Evolutionary conservation across 2,888 invertebrate genomes (phyloP).

Genomic region (Therioaphis trifolii): DNA sequence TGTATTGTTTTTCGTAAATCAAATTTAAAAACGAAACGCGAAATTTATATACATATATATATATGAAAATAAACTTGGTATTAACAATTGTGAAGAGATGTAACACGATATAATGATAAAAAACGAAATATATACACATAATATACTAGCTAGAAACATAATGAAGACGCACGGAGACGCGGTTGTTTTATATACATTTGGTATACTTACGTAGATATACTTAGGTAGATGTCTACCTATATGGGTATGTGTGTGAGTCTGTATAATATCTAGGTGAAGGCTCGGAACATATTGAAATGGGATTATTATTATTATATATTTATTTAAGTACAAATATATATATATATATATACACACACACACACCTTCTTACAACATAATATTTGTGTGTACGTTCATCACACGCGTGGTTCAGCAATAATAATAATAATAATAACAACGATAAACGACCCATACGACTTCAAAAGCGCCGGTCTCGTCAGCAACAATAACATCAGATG

Average conservation of each 20-base stretch:
- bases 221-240: not conserved
- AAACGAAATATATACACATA: not conserved
- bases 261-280: conserved; percentile 49
- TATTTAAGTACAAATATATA: not conserved
- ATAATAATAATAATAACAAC: too few relatives aligned
- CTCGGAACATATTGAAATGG: conserved; percentile 38
- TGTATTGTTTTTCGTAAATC: not conserved
- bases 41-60: not conserved
- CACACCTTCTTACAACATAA: too few relatives aligned
- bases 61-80: too few relatives aligned
- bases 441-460: not conserved
- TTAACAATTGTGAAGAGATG: too few relatives aligned
- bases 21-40: not conserved
- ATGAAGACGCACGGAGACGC: not conserved
- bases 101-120: not conserved
- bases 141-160: not conserved
- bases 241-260: not conserved
- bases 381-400: not conserved
- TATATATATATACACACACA: too few relatives aligned
- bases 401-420: too few relatives aligned
- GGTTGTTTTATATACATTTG: not conserved
- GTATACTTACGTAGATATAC: not conserved
- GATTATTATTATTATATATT: conserved; percentile 33
- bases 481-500: too few relatives aligned
- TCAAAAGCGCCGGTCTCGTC: not conserved